Base-by-base conservation (phyloP, 1,140 invertebrate genomes). In the Hesperophylax magnus region DNA sequence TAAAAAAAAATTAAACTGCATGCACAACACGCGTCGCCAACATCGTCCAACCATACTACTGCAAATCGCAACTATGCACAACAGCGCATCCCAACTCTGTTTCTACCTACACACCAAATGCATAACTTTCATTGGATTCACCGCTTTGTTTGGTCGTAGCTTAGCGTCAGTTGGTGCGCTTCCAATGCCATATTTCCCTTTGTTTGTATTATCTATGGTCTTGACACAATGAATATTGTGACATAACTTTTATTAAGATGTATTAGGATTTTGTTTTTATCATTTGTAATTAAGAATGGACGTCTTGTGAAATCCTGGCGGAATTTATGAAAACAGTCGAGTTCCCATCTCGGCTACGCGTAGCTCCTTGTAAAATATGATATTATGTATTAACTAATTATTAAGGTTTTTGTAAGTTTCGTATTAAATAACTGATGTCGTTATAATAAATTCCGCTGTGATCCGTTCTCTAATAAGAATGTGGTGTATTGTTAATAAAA, bases 391-490 rank as follows among this genome's bases (percentile, higher is more conserved):
- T 65, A 58, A 58, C 6, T 22, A 18, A 58, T 58, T 65, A 7
- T 31, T 65, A 31, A 65, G 27, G 8, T 65, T 65, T 34, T 22
- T 65, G 17, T 65, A 65, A 54, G 34, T 72, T 67, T 22, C 18
- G 24, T 22, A 22, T 27, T 53, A 8, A 18, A 53, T 52, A 53
- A 52, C 39, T 72, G 69, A 7, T 72, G 31, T 6, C 22, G 4
- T 67, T 67, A 15, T 24, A 22, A 72, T 76, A 65, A 65, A 65
- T 65, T 65, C 63, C 67, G 31, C 67, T 71, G 67, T 71, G 63
- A 69, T 78, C 24, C 17, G 60, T 76, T 76, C 79, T 80, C 60
- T 80, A 67, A 6, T 80, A 76, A 76, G 79, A 80, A 80, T 80
- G 79, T 39, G 54, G 18, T 63, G 15, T 75, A 75, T 27, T 71